A percentile compares a stretch with the other conserved stretches of the same genome.
Evolutionary conservation across 2,888 invertebrate genomes (phyloP).

Genomic region (Sphaerophoria taeniata): DNA sequence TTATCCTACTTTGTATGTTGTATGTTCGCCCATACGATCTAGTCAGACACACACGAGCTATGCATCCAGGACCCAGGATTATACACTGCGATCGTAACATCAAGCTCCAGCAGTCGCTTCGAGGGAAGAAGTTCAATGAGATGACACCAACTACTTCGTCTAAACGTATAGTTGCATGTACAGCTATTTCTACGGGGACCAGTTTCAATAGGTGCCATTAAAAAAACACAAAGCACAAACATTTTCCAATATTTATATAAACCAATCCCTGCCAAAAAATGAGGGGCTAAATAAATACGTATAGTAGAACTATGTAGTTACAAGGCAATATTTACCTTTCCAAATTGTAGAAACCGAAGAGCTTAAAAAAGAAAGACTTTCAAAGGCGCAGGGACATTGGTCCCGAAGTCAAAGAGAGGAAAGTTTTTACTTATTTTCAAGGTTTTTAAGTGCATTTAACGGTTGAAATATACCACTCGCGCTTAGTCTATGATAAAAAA

Average conservation of each 20-base stretch:
- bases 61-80: conserved; percentile 1
- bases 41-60: conserved; percentile 21
- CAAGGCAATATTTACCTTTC: conserved; percentile 31
- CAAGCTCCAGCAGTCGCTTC: neutral
- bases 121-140: neutral
- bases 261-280: conserved; percentile 23
- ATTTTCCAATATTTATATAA: conserved; percentile 21
- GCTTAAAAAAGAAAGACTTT: conserved; percentile 20
- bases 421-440: too few relatives aligned
- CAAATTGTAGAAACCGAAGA: conserved; percentile 17
- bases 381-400: too few relatives aligned
- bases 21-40: conserved; percentile 27
- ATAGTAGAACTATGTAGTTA: conserved; percentile 26
- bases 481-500: too few relatives aligned
- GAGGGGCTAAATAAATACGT: conserved; percentile 23
- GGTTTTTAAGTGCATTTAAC: too few relatives aligned
- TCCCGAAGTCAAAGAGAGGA: too few relatives aligned
- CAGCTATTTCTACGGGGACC: conserved; percentile 1
- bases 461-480: too few relatives aligned
- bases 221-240: conserved; percentile 10
- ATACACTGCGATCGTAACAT: neutral
- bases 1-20: conserved; percentile 31
- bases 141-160: conserved; percentile 10
- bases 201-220: too few relatives aligned
- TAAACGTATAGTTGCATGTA: neutral